Percentiles rank a stretch among this genome's conserved stretches.
Conservation (phyloP, 1,140 invertebrate genomes). For the Zaprionus taronus region DNA sequence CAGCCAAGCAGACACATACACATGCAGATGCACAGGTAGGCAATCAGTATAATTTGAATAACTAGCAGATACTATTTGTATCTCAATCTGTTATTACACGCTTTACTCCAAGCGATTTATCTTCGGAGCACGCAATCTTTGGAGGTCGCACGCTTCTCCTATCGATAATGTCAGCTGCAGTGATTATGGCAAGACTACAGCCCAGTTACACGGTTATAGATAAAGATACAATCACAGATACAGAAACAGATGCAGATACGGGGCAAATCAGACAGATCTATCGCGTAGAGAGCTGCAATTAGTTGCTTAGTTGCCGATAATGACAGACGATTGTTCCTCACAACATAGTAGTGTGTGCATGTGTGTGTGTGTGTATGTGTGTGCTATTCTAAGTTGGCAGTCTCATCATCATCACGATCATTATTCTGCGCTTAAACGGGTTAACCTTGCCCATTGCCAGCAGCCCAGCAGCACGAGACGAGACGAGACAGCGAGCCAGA, state of each 20-base stretch:
- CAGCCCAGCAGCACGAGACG: conserved; percentile 33
- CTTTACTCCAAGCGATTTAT: background rate
- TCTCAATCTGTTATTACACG: background rate
- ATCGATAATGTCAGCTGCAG: background rate
- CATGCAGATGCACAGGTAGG: background rate
- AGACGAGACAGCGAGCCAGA: conserved; percentile 18
- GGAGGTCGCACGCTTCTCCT: conserved; percentile 1
- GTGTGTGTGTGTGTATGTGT: background rate
- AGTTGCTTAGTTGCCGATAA: background rate
- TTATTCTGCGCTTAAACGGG: conserved; percentile 36
- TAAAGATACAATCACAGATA: background rate
- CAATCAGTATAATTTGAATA: conserved; percentile 18
- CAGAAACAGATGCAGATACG: background rate
- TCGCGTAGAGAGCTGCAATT: background rate
- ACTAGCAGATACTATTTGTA: conserved; percentile 1
- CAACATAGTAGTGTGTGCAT: background rate
- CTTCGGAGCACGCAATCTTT: conserved; percentile 21
- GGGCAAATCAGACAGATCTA: background rate
- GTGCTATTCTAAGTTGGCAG: conserved; percentile 1
- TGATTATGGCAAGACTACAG: background rate
- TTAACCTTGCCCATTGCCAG: conserved; percentile 62
- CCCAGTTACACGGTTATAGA: background rate
- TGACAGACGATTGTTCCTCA: background rate
- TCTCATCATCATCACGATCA: conserved; percentile 15
- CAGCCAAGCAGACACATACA: background rate